phyloP scores from a whole-genome alignment of 2,888 invertebrate genomes.

The Maniola hyperantus region DNA sequence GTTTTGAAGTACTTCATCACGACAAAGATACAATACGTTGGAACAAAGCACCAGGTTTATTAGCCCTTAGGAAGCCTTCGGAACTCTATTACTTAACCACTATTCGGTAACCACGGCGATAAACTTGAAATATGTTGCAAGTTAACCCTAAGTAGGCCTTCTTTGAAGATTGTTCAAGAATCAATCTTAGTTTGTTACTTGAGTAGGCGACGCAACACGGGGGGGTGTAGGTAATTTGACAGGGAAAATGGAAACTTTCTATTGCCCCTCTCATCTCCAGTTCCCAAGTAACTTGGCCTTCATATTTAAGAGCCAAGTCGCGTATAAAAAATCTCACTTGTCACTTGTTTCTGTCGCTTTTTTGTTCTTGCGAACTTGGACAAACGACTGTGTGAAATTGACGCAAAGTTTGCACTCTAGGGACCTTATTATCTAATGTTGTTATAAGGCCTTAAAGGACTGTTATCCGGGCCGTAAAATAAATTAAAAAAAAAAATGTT shows the following conservation, averaged over 20 bases:
- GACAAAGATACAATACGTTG: no score
- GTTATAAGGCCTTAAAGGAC: no score
- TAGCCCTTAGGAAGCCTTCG: background rate
- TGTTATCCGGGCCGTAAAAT: no score
- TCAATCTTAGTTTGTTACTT: slow-evolving; percentile 39
- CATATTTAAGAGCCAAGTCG: slow-evolving; percentile 61
- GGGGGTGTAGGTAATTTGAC: slow-evolving; percentile 49
- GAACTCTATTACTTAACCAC: background rate
- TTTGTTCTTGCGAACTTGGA: slow-evolving; percentile 28
- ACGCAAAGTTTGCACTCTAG: slow-evolving; percentile 5
- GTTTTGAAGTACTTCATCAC: no score
- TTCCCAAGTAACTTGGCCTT: slow-evolving; percentile 43
- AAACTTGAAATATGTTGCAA: slow-evolving; percentile 14
- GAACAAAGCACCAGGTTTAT: background rate
- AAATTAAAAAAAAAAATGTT: no score
- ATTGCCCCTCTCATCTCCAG: slow-evolving; percentile 53
- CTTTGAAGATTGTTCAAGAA: slow-evolving; percentile 30
- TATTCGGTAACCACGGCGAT: slow-evolving; percentile 1
- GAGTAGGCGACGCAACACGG: slow-evolving; percentile 31
- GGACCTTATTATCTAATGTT: background rate
- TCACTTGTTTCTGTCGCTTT: slow-evolving; percentile 29
- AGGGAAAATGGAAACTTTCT: slow-evolving; percentile 58
- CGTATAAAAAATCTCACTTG: slow-evolving; percentile 35
- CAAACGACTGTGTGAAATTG: slow-evolving; percentile 31
- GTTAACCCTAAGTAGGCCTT: slow-evolving; percentile 11